Conservation (phyloP, 2,888 invertebrate genomes). For the Teleiodes luculella region DNA sequence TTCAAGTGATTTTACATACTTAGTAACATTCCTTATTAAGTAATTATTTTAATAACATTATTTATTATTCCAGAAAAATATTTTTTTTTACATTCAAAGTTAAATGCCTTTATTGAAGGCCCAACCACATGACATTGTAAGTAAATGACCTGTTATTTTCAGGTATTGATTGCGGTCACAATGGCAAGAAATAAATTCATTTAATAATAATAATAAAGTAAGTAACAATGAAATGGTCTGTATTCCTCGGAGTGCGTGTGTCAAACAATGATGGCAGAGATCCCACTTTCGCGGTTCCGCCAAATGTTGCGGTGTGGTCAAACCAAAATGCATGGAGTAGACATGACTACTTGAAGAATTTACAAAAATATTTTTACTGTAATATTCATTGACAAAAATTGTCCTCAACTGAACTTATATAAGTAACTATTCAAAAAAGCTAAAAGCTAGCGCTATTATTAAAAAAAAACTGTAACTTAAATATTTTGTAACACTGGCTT, state of each 20-base stretch:
- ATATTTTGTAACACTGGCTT: too few species aligned
- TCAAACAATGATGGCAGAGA: slow-evolving; percentile 56
- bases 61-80: neutral
- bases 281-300: slow-evolving; percentile 59
- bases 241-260: slow-evolving; percentile 32
- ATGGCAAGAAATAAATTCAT: slow-evolving; percentile 33
- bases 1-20: too few species aligned
- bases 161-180: slow-evolving; percentile 23
- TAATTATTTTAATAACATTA: slow-evolving; percentile 20
- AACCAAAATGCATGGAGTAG: slow-evolving; percentile 30
- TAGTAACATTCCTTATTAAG: too few species aligned
- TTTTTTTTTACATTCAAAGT: neutral
- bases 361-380: too few species aligned
- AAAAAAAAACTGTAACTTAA: too few species aligned
- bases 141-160: slow-evolving; percentile 32
- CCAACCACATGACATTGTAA: neutral
- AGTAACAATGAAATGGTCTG: slow-evolving; percentile 42
- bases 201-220: slow-evolving; percentile 40
- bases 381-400: too few species aligned
- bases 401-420: too few species aligned
- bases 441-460: too few species aligned
- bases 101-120: slow-evolving; percentile 37
- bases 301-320: slow-evolving; percentile 55
- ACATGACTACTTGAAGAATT: too few species aligned
- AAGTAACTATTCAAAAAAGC: too few species aligned